Evolutionary conservation across 2,113 vertebrate species (phyloP).

Genomic region (Podocnemis expansa): DNA sequence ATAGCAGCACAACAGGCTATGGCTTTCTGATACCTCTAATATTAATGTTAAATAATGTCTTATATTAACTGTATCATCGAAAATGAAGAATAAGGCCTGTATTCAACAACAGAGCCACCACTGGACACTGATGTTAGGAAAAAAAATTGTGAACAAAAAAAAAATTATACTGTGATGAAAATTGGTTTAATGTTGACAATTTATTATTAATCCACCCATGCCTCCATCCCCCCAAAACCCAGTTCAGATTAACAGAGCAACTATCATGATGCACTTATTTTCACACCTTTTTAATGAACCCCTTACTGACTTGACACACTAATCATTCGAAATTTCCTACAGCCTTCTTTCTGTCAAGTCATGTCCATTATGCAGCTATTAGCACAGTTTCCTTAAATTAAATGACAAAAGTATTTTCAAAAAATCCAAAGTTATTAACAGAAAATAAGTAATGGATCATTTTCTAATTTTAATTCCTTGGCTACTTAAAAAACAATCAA

Average conservation of each 20-base stretch:
- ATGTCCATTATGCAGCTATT: slow-evolving; percentile 21
- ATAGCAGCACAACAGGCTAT: background rate
- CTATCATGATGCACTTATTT: slow-evolving; percentile 36
- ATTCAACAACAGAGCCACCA: background rate
- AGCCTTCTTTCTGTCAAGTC: slow-evolving; percentile 21
- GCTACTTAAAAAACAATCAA: slow-evolving; percentile 12
- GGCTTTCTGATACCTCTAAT: background rate
- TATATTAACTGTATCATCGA: background rate
- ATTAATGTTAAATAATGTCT: background rate
- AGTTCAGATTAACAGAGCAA: slow-evolving; percentile 17
- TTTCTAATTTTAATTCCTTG: slow-evolving; percentile 27
- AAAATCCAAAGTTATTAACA: slow-evolving; percentile 2
- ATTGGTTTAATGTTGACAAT: background rate
- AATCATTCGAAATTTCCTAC: slow-evolving; percentile 38
- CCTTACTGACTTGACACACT: slow-evolving; percentile 21
- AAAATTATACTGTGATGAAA: background rate
- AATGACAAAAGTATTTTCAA: background rate
- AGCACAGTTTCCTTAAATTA: slow-evolving; percentile 39
- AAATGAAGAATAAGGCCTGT: background rate
- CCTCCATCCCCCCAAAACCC: background rate
- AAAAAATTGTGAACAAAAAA: background rate
- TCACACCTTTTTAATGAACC: slow-evolving; percentile 32
- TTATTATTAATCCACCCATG: background rate
- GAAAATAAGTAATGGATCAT: slow-evolving; percentile 37
- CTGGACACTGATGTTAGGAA: background rate